These are phyloP conservation scores for Chroicocephalus ridibundus DNA, from an alignment of 2,113 vertebrate species.

Conservation along the genomic window DNA sequence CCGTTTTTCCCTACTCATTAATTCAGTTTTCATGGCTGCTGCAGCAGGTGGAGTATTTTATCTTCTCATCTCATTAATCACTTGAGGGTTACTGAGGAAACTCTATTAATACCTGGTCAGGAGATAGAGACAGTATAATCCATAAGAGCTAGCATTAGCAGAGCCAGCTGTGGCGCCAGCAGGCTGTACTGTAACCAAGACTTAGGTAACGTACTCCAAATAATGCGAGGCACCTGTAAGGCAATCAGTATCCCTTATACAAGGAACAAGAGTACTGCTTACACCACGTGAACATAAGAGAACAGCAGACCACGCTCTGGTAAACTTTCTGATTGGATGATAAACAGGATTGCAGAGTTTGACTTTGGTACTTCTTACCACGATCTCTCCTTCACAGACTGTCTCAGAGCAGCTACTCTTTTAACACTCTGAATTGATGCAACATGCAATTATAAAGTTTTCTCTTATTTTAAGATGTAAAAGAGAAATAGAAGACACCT, in stretches of 20 bases:
- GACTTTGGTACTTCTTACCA: not conserved
- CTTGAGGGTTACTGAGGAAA: conserved; percentile 62
- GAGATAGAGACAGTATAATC: conserved; percentile 57
- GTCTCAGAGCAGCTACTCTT: not conserved
- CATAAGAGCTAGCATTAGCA: conserved; percentile 47
- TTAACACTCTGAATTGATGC: not conserved
- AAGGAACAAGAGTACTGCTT: not conserved
- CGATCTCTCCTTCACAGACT: not conserved
- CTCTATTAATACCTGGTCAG: conserved; percentile 70
- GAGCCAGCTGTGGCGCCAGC: conserved; percentile 42
- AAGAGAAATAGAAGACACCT: not conserved
- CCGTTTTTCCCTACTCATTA: conserved; percentile 53
- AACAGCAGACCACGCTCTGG: not conserved
- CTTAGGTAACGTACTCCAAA: conserved; percentile 29
- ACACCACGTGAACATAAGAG: not conserved
- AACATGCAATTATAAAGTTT: not conserved
- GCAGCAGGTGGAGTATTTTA: conserved; percentile 71
- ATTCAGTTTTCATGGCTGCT: conserved; percentile 66
- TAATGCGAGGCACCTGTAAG: not conserved
- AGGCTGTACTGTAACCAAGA: conserved; percentile 30
- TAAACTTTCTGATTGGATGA: not conserved
- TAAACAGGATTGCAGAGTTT: not conserved
- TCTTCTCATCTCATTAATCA: conserved; percentile 78
- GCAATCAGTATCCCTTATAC: not conserved
- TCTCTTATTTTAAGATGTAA: not conserved